These are phyloP conservation scores for Catharus minimus DNA, from an alignment of 2,113 vertebrate genomes.

Conservation along the genomic window DNA sequence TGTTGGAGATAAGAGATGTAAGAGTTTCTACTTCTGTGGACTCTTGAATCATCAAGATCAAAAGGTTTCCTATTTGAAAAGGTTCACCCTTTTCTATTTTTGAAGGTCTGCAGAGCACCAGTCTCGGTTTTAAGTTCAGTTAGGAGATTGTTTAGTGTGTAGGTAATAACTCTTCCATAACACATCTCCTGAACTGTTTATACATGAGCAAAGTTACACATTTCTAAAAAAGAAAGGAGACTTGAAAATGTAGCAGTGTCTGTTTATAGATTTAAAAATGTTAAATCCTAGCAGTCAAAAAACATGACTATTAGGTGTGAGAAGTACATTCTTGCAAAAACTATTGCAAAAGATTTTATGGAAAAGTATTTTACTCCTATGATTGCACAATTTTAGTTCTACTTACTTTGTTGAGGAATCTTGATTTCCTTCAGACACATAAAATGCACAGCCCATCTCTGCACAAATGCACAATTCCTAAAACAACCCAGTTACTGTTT, in stretches of 20 bases:
- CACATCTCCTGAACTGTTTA: not conserved
- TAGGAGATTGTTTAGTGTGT: not conserved
- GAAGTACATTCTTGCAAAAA: not conserved
- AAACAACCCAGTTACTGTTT: conserved; percentile 73
- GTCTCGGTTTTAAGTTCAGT: not conserved
- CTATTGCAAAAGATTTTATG: not conserved
- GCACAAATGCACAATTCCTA: conserved; percentile 48
- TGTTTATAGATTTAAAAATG: conserved; percentile 5
- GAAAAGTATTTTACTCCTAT: not conserved
- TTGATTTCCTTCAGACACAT: not conserved
- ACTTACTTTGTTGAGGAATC: not conserved
- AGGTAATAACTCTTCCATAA: conserved; percentile 4
- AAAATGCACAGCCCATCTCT: conserved; percentile 12
- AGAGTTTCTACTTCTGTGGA: not conserved
- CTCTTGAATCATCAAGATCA: not conserved
- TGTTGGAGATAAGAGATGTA: not conserved
- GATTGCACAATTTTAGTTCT: not conserved
- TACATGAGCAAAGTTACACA: not conserved
- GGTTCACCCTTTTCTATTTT: not conserved
- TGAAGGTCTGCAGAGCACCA: not conserved
- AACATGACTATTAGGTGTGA: not conserved
- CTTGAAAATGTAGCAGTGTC: not conserved
- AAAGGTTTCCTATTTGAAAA: not conserved
- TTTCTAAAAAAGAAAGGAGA: conserved; percentile 6
- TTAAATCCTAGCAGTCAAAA: not conserved